A percentile compares a stretch with the other conserved stretches of the same genome.
These are phyloP conservation scores for Eumerus sabulonum DNA, from an alignment of 2,888 invertebrate genomes.

Conservation along the genomic window DNA sequence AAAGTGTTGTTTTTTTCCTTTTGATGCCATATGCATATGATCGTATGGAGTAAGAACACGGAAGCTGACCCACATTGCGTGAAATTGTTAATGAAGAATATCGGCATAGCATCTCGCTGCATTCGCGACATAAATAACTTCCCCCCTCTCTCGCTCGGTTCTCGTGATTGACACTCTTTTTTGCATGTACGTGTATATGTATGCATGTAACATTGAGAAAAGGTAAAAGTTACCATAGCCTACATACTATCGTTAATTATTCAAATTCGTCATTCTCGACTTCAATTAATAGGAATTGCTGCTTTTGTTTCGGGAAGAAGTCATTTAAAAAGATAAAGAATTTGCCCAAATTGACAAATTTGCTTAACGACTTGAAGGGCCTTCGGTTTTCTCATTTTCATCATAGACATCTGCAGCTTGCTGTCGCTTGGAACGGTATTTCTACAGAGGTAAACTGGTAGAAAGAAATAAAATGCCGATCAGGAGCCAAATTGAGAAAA, in stretches of 20 bases:
- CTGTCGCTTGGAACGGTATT: no score
- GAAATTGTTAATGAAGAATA: slow-evolving; percentile 46
- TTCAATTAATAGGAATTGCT: no score
- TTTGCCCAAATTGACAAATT: neutral
- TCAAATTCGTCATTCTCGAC: no score
- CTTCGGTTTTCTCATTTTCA: no score
- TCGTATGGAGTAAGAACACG: no score
- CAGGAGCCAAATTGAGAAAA: slow-evolving; percentile 45
- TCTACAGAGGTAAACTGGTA: no score
- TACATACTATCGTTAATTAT: slow-evolving; percentile 22
- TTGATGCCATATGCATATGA: no score
- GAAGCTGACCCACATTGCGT: slow-evolving; percentile 57
- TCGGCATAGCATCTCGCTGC: slow-evolving; percentile 7
- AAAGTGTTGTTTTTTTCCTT: no score
- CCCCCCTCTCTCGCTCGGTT: no score
- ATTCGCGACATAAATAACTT: no score
- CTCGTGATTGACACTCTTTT: neutral
- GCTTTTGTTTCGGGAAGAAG: neutral
- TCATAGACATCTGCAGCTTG: no score
- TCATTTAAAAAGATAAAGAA: neutral
- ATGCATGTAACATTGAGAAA: slow-evolving; percentile 40
- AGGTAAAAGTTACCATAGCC: slow-evolving; percentile 62
- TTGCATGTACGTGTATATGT: neutral
- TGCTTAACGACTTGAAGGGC: neutral
- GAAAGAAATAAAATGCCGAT: slow-evolving; percentile 12